These are phyloP conservation scores for Priocnemis perturbator DNA, from an alignment of 2,888 invertebrate genomes.

Conservation along the genomic window DNA sequence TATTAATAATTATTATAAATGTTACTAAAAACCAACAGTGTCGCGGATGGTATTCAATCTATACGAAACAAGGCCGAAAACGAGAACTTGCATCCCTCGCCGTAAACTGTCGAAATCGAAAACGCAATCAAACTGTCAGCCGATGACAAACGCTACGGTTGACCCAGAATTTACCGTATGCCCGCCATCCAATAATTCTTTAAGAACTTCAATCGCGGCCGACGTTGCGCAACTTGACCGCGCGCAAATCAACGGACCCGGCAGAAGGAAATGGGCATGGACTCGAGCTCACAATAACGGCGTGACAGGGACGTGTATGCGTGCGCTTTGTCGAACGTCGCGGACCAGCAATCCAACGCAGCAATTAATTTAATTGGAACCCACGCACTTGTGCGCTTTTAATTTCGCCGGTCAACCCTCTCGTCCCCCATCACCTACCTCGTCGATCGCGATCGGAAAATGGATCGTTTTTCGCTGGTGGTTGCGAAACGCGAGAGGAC, in stretches of 20 bases:
- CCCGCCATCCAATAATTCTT: neutral
- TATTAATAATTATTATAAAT: no score
- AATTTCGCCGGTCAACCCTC: conserved; percentile 9
- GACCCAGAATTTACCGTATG: conserved; percentile 6
- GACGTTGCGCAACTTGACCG: conserved; percentile 25
- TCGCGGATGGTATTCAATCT: no score
- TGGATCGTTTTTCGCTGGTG: conserved; percentile 17
- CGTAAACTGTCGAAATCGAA: no score
- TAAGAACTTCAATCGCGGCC: conserved; percentile 13
- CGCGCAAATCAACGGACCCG: conserved; percentile 29
- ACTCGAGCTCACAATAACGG: no score
- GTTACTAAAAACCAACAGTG: no score
- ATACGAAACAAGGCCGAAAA: no score
- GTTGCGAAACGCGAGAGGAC: neutral
- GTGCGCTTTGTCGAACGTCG: conserved; percentile 6
- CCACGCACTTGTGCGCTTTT: neutral
- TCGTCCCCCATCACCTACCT: no score
- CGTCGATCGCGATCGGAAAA: neutral
- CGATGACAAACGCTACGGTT: no score
- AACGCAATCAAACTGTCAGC: no score
- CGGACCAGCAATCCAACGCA: conserved; percentile 24
- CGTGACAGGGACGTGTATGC: no score
- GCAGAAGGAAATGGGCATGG: conserved; percentile 10
- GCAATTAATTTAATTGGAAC: conserved; percentile 54
- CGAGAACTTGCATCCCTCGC: no score